Evolutionary conservation across 1,140 invertebrate genomes (phyloP), one percentile per base, ranked within the genome.

Genomic region (Lucilia sericata): DNA sequence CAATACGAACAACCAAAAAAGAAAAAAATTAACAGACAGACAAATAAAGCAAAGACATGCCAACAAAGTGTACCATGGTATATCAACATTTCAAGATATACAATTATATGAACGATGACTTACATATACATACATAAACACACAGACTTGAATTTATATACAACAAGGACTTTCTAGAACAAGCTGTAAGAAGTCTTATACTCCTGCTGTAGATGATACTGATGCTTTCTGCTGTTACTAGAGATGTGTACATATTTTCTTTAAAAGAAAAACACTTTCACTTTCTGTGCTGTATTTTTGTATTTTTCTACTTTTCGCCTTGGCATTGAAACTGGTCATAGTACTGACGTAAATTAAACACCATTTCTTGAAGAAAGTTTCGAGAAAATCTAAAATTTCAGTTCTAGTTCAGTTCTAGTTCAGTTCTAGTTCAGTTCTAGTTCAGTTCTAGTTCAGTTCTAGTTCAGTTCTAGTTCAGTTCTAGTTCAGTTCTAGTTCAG

Each of bases 241-340:
- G n/a, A 60, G n/a, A n/a, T 60, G 65, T 70, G 10, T 60, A 21
- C 3, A 30, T 21, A 70, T 70, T 13, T 70, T 70, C 65, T 21
- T 70, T 21, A 1, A 70, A 70, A 9, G 65, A 21, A 70, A 70
- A 70, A 70, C 65, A 70, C 65, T 70, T 25, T 70, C 65, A 70
- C 19, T 70, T 70, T 25, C 65, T n/a, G 14, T 17, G 14, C 13
- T 13, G 12, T 60, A 13, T 60, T 14, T 60, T 14, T 17, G 0
- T 60, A 0, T 70, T 70, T 21, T 70, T 70, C 14, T 25, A 2
- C n/a, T 21, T n/a, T 70, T 70, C n/a, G 65, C 65, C 65, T 70
- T 70, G 65, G 21, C 65, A 70, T 70, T 70, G 65, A 70, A 21
- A 70, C n/a, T 70, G 65, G 65, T 70, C 65, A 70, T 70, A 25